These are phyloP conservation scores for Acrocephalus scirpaceus DNA, from an alignment of 2,797 vertebrate species.

Conservation along the genomic window DNA sequence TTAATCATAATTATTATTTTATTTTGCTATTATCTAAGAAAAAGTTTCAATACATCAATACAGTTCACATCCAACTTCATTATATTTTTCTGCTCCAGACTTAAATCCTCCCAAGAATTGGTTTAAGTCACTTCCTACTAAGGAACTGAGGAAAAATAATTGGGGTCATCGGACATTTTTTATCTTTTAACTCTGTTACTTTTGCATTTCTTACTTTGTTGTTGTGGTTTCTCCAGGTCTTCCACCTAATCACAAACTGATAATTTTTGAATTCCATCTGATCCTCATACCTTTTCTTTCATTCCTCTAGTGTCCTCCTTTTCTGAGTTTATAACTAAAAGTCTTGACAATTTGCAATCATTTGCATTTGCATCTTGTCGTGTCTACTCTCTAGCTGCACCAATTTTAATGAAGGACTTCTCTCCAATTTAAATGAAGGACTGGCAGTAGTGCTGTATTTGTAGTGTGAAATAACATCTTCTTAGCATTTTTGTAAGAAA, in stretches of 20 bases:
- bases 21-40: not conserved
- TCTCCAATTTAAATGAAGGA: not conserved
- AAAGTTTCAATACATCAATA: accelerated
- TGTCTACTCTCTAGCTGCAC: not conserved
- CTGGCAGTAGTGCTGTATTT: not conserved
- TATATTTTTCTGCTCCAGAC: not conserved
- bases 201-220: not conserved
- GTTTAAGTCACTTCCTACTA: not conserved
- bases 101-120: not conserved
- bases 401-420: not conserved
- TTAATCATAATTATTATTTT: not conserved
- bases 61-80: not conserved
- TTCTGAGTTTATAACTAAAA: not conserved
- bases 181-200: not conserved
- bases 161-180: not conserved
- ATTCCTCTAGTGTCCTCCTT: not conserved
- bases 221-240: not conserved
- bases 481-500: not conserved
- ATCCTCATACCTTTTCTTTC: not conserved
- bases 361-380: not conserved
- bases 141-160: not conserved
- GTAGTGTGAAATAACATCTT: not conserved
- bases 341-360: not conserved
- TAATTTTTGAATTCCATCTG: not conserved
- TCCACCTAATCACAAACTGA: not conserved